Base-by-base conservation (phyloP, 2,797 vertebrate genomes). In the Choloepus didactylus region DNA sequence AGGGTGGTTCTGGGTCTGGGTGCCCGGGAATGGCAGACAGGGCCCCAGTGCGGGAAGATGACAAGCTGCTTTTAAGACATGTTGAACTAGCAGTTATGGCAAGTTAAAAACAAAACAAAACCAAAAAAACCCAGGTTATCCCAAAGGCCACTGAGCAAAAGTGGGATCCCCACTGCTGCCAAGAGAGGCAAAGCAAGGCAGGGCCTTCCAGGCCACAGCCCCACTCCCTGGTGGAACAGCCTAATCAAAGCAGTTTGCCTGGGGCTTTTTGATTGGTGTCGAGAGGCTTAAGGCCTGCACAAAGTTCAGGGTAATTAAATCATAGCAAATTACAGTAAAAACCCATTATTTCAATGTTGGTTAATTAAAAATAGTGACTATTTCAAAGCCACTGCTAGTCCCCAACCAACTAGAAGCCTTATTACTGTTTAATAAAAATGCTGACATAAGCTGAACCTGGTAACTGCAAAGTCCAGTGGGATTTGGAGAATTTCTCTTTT, bases 291-390 rank as follows among this genome's bases (percentile, higher is more conserved):
- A 95, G 91, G 29, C 25, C 4, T 15, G 77, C 46, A 35, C 49
- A 64, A 76, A 89, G 88, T 89, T 64, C 51, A 75, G 94, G 76
- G 93, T 97, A 93, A 97, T 96, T 92, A 97, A 97, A 87, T 95
- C 82, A 56, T 60, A 92, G 70, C 77, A 92, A 96, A 94, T 94
- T 82, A 75, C 73, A 84, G 86, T 12, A 85, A 91, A 94, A 75
- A 59, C 90, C 82, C 87, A 81, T 89, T 93, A 95, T 95, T 96
- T 79, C 84, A 49, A 51, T 44, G 38, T 41, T 29, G 35, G 62
- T 96, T 97, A 95, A 97, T 97, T 97, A 94, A 97, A 97, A 97
- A 82, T 66, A 76, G 87, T 2, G 46, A 96, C 94, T 94, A 89
- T 95, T 96, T 94, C 92, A 92, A 95, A 91, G 93, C 60, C 23